Base-by-base conservation (phyloP, 2,113 vertebrate species). In the Pycnonotus jocosus region DNA sequence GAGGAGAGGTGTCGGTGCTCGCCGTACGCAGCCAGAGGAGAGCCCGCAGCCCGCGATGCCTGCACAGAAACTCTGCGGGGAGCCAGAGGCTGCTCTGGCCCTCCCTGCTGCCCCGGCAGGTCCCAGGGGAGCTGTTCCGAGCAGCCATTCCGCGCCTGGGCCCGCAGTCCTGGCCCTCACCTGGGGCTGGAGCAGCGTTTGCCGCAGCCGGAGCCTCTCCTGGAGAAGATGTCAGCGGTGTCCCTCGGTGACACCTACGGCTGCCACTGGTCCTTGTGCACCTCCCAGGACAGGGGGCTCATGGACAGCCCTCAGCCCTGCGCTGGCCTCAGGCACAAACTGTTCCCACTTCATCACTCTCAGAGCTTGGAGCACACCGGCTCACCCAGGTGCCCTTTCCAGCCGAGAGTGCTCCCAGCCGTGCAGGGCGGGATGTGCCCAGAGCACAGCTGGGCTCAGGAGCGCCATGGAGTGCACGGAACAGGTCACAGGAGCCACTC, bases 391-490 rank as follows among this genome's bases (percentile, higher is more conserved):
- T n/a, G 77, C 24, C 69, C 92, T 25, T 31, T 48, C 38, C 88
- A 54, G 15, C 66, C 48, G 1, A 8, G 3, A 0, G 9, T 0
- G 23, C 78, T 88, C 19, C 80, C 28, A 0, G 3, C 51, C 1
- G 69, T 0, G 2, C 58, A 0, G 2, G 51, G 12, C 0, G 0
- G 58, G 62, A 35, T 31, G 61, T 1, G 51, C 72, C 19, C 68
- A 1, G 80, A 54, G 8, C 44, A 2, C 30, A 0, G 71, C 44
- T 81, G 92, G 93, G 25, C 90, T 27, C 70, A 0, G 64, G 53
- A 73, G 14, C 1, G 5, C 61, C 40, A 4, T 0, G 5, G 17
- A 0, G 11, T 0, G 30, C 91, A 13, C 0, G 2, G 65, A 9
- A 2, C 17, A 0, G 33, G 6, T 0, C 81, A 14, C 64, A 11